These are phyloP conservation scores for Dichetophora obliterata DNA, from an alignment of 2,888 invertebrate genomes.

Conservation along the genomic window DNA sequence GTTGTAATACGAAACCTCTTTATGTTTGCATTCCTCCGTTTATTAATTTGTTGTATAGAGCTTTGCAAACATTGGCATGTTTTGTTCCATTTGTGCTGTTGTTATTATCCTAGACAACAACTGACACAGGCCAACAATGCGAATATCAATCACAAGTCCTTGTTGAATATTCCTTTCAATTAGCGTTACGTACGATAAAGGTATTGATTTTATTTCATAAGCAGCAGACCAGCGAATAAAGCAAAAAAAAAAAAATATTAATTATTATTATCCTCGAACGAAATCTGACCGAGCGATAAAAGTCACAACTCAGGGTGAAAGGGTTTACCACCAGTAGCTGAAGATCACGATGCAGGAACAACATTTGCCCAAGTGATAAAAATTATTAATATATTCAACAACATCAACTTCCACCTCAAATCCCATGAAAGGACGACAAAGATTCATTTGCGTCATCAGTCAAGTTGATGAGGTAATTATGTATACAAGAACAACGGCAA, in stretches of 20 bases:
- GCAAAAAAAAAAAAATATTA: neutral
- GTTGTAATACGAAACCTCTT: conserved; percentile 57
- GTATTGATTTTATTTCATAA: conserved; percentile 13
- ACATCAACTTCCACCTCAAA: neutral
- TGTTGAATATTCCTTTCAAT: conserved; percentile 9
- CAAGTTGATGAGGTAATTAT: conserved; percentile 71
- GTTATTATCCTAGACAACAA: conserved; percentile 39
- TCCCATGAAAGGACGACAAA: conserved; percentile 59
- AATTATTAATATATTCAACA: conserved; percentile 63
- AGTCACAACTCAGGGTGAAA: conserved; percentile 28
- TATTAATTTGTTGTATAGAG: conserved; percentile 41
- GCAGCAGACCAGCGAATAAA: neutral
- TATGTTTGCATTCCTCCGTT: conserved; percentile 24
- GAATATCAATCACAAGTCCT: conserved; percentile 63
- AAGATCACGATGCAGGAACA: conserved; percentile 4
- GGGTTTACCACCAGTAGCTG: conserved; percentile 40
- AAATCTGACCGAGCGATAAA: conserved; percentile 34
- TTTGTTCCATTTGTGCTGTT: conserved; percentile 36
- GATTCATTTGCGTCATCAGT: conserved; percentile 70
- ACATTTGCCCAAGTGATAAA: conserved; percentile 42
- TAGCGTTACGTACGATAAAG: neutral
- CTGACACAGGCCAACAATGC: conserved; percentile 64
- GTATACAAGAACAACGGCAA: conserved; percentile 33
- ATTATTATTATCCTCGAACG: conserved; percentile 7
- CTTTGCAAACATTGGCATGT: conserved; percentile 48